phyloP scores from a whole-genome alignment of 2,113 vertebrate species.

The Orcinus orca region DNA sequence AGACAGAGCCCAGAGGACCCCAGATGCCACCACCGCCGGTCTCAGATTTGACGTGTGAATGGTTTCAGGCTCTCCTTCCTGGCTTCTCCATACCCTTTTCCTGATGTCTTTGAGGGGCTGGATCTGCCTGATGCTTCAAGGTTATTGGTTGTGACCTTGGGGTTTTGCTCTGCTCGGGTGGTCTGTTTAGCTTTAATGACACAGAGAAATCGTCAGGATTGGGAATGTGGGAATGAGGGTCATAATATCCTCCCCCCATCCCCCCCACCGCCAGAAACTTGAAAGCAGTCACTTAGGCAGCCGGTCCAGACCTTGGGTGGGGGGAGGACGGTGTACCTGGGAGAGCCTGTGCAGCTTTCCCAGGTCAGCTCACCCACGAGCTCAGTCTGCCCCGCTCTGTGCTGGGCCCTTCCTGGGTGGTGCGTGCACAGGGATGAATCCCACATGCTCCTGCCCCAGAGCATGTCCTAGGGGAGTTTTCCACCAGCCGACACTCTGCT shows the following conservation, averaged over 20 bases:
- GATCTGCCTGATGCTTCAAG: neutral
- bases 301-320: too few species aligned
- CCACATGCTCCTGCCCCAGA: too few species aligned
- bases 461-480: neutral
- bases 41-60: neutral
- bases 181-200: neutral
- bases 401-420: neutral
- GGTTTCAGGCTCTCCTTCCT: neutral
- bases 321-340: too few species aligned
- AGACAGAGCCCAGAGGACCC: neutral
- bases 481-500: neutral
- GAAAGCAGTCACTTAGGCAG: too few species aligned
- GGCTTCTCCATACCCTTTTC: neutral
- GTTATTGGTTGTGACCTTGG: neutral
- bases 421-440: fast-evolving
- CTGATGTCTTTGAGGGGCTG: neutral
- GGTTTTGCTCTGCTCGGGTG: neutral
- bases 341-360: neutral
- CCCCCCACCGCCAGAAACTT: neutral
- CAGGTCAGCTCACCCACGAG: fast-evolving
- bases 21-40: neutral
- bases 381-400: neutral
- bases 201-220: neutral
- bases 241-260: too few species aligned
- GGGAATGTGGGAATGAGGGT: neutral